These are phyloP conservation scores for Clupea harengus DNA, from an alignment of 2,113 vertebrate species.

Conservation along the genomic window DNA sequence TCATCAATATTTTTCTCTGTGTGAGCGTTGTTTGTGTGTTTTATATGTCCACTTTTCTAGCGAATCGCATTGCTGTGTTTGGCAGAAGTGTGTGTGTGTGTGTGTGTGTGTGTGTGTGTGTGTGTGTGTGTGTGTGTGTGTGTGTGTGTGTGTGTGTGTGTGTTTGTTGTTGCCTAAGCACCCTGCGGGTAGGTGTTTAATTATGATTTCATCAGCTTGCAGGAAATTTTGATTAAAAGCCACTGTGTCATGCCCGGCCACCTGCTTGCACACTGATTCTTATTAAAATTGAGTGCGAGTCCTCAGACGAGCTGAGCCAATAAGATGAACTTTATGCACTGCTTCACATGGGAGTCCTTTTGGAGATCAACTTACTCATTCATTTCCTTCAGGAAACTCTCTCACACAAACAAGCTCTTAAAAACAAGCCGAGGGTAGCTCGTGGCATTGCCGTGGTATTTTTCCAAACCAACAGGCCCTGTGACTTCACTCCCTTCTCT, in stretches of 20 bases:
- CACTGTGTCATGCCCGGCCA: background rate
- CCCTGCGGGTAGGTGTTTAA: background rate
- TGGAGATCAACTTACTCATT: background rate
- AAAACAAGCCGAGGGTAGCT: background rate
- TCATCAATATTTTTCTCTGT: background rate
- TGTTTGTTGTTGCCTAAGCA: background rate
- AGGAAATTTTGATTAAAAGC: constrained; percentile 1
- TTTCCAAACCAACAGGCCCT: background rate
- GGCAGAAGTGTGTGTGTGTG: background rate
- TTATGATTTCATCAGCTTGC: background rate
- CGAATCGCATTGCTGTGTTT: background rate
- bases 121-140: background rate
- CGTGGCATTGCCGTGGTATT: background rate
- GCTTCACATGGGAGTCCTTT: background rate
- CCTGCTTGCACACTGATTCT: background rate
- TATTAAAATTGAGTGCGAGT: background rate
- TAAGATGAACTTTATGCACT: background rate
- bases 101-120: background rate
- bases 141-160: background rate
- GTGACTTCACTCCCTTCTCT: background rate
- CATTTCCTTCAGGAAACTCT: background rate
- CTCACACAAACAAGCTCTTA: background rate
- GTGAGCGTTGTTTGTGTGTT: background rate
- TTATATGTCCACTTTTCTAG: background rate
- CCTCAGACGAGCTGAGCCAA: background rate